Evolutionary conservation across 2,888 invertebrate genomes (phyloP).

Genomic region (Deilephila porcellus): DNA sequence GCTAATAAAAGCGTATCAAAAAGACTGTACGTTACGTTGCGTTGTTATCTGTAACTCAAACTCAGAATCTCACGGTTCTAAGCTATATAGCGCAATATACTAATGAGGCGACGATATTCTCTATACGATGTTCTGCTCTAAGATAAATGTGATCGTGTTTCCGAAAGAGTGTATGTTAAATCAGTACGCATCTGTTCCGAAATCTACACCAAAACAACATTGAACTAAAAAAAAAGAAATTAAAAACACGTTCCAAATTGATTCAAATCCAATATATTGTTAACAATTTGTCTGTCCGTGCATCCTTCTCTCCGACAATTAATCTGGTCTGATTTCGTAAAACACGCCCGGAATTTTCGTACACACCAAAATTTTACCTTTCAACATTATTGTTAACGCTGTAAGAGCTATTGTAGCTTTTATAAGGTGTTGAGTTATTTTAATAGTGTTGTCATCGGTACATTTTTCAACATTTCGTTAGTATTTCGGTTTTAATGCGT

Average conservation of each 20-base stretch:
- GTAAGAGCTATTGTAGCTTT: constrained; percentile 37
- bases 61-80: too few species aligned
- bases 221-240: constrained; percentile 1
- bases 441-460: constrained; percentile 66
- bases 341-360: constrained; percentile 37
- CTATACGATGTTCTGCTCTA: not conserved
- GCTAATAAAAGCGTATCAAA: too few species aligned
- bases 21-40: too few species aligned
- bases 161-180: not conserved
- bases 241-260: constrained; percentile 26
- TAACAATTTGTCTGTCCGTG: constrained; percentile 78
- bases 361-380: not conserved
- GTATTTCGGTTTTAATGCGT: constrained; percentile 72
- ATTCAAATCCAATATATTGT: constrained; percentile 68
- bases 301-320: constrained; percentile 67
- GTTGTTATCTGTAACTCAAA: too few species aligned
- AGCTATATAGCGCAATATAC: too few species aligned
- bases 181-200: constrained; percentile 18
- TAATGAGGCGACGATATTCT: too few species aligned
- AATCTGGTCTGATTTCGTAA: constrained; percentile 75
- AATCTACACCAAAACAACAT: constrained; percentile 1
- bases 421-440: not conserved
- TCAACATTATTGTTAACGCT: not conserved
- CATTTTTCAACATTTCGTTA: constrained; percentile 72
- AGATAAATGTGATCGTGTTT: not conserved